Percentiles rank a stretch among this genome's conserved stretches.
These are phyloP conservation scores for Cantharis rustica DNA, from an alignment of 2,888 invertebrate genomes.

Conservation along the genomic window DNA sequence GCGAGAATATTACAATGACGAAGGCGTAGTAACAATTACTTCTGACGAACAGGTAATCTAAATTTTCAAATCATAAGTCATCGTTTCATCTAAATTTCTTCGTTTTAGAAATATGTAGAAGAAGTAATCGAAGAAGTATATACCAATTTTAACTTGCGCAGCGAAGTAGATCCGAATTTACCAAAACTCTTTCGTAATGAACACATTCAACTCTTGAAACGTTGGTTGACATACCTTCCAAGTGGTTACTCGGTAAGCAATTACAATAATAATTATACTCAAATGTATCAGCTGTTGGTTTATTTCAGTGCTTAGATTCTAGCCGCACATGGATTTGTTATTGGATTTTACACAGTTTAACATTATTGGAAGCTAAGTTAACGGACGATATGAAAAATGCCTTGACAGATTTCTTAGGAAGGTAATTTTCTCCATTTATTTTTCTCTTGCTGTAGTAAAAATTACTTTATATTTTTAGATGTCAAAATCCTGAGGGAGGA, in stretches of 20 bases:
- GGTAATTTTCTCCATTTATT: slow-evolving; percentile 50
- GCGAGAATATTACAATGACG: slow-evolving; percentile 62
- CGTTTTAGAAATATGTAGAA: slow-evolving; percentile 63
- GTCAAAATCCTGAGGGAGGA: slow-evolving; percentile 82
- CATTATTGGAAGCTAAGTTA: slow-evolving; percentile 71
- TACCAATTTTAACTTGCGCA: slow-evolving; percentile 57
- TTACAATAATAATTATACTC: not conserved
- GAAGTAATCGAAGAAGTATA: slow-evolving; percentile 60
- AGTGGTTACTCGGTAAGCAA: slow-evolving; percentile 60
- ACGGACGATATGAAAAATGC: slow-evolving; percentile 60
- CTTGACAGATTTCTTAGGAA: slow-evolving; percentile 65
- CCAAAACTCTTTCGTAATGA: slow-evolving; percentile 66
- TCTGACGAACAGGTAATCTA: slow-evolving; percentile 63
- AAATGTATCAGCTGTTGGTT: not conserved
- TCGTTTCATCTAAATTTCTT: slow-evolving; percentile 14
- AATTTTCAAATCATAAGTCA: not conserved
- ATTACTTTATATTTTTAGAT: slow-evolving; percentile 55
- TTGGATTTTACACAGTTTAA: slow-evolving; percentile 93
- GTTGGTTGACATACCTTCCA: slow-evolving; percentile 70
- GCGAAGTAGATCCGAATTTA: slow-evolving; percentile 61
- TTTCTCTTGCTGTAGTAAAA: not conserved
- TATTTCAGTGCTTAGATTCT: slow-evolving; percentile 78
- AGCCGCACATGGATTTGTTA: slow-evolving; percentile 97
- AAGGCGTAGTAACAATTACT: slow-evolving; percentile 62
- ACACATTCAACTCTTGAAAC: slow-evolving; percentile 70